Conservation (phyloP, 2,797 vertebrate genomes). For the Cyprinella venusta region DNA sequence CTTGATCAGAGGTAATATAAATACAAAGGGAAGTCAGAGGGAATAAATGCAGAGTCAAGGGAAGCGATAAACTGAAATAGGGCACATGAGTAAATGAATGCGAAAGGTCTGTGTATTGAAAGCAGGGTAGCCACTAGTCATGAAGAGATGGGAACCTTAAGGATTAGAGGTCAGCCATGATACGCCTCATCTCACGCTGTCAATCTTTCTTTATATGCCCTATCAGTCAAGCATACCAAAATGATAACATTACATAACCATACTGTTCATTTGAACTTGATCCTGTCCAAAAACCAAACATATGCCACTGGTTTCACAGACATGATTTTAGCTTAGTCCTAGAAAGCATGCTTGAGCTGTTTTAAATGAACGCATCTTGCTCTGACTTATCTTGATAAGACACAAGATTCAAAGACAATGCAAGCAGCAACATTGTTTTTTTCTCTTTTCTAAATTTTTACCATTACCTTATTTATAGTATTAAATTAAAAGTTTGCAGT, state of each 20-base stretch:
- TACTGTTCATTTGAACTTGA: not conserved
- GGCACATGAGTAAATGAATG: not conserved
- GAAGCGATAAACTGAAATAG: not conserved
- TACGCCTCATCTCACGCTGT: slow-evolving; percentile 1
- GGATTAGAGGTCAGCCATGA: slow-evolving; percentile 21
- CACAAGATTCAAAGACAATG: no score
- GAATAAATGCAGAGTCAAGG: not conserved
- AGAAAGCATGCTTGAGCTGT: no score
- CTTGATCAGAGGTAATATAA: slow-evolving; percentile 3
- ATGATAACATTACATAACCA: not conserved
- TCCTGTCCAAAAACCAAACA: not conserved
- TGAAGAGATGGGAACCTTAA: not conserved
- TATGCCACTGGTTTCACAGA: no score
- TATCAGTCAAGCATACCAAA: not conserved
- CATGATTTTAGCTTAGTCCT: no score
- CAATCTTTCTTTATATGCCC: not conserved
- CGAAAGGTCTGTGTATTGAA: not conserved
- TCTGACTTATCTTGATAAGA: no score
- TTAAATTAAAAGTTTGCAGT: not conserved
- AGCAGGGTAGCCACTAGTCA: not conserved
- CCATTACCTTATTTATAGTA: no score
- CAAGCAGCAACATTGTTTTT: no score
- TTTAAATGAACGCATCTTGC: no score
- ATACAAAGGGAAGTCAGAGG: slow-evolving; percentile 7
- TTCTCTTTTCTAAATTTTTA: no score